Evolutionary conservation across 2,113 vertebrate genomes (phyloP).

Genomic region (Campylorhamphus procurvoides): DNA sequence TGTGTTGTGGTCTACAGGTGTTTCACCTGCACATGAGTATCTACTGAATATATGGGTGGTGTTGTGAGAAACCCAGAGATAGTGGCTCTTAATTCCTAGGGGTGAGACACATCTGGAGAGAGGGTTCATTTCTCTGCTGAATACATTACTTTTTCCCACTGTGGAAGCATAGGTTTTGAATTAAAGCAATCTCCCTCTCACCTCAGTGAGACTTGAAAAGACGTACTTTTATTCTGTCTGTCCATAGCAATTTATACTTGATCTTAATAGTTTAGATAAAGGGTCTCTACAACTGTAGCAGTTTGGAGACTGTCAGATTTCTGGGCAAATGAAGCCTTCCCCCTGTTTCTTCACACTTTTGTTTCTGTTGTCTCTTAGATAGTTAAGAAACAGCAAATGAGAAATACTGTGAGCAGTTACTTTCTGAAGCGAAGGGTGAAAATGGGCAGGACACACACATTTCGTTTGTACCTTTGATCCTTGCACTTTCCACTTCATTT

Average conservation of each 20-base stretch:
- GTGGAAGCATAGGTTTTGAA: not conserved
- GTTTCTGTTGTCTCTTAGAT: not conserved
- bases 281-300: not conserved
- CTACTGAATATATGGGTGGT: not conserved
- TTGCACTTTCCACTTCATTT: not conserved
- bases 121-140: not conserved
- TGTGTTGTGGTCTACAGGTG: not conserved
- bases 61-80: not conserved
- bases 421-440: not conserved
- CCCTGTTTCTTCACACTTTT: not conserved
- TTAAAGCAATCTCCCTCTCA: not conserved
- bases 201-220: not conserved
- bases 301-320: not conserved
- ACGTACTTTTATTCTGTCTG: not conserved
- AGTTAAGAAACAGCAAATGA: not conserved
- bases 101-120: rapidly evolving
- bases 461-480: not conserved
- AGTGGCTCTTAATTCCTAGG: not conserved
- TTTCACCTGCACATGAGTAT: rapidly evolving
- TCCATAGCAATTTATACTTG: not conserved
- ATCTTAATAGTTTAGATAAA: not conserved
- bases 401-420: not conserved
- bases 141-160: not conserved
- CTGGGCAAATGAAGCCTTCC: not conserved
- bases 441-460: not conserved